phyloP scores from a whole-genome alignment of 2,888 invertebrate species.

The Harpalus rufipes region DNA sequence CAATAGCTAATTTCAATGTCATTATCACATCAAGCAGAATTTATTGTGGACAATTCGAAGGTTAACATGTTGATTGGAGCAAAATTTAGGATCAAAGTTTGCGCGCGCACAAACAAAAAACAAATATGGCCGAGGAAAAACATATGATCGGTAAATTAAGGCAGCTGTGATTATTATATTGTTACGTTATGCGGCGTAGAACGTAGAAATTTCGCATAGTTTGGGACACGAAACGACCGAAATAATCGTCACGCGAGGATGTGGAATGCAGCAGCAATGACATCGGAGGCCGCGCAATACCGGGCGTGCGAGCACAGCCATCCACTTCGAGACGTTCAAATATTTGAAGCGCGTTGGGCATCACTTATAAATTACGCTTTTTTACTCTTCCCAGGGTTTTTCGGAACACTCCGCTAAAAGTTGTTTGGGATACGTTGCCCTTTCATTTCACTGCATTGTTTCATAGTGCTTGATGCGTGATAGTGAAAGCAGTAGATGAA shows the following conservation, averaged over 20 bases:
- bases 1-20: constrained; percentile 70
- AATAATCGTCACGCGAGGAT: constrained; percentile 55
- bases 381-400: constrained; percentile 68
- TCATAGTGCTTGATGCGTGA: neutral
- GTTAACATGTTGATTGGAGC: constrained; percentile 66
- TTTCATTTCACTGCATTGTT: constrained; percentile 1
- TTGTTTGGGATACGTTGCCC: constrained; percentile 16
- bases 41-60: constrained; percentile 53
- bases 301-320: constrained; percentile 56
- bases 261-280: constrained; percentile 57
- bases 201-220: constrained; percentile 56
- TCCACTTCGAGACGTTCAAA: constrained; percentile 53
- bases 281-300: constrained; percentile 47
- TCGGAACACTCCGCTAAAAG: neutral
- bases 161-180: constrained; percentile 59
- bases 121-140: constrained; percentile 61
- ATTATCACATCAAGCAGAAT: constrained; percentile 66
- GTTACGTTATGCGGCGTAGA: constrained; percentile 19
- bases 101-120: constrained; percentile 56
- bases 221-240: constrained; percentile 57
- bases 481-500: too few relatives aligned
- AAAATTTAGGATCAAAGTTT: constrained; percentile 63
- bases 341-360: constrained; percentile 71
- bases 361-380: constrained; percentile 73
- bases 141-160: constrained; percentile 67